These are phyloP conservation scores for Caenorhabditis sp. DNA, from an alignment of 2,888 invertebrate species.

Conservation along the genomic window DNA sequence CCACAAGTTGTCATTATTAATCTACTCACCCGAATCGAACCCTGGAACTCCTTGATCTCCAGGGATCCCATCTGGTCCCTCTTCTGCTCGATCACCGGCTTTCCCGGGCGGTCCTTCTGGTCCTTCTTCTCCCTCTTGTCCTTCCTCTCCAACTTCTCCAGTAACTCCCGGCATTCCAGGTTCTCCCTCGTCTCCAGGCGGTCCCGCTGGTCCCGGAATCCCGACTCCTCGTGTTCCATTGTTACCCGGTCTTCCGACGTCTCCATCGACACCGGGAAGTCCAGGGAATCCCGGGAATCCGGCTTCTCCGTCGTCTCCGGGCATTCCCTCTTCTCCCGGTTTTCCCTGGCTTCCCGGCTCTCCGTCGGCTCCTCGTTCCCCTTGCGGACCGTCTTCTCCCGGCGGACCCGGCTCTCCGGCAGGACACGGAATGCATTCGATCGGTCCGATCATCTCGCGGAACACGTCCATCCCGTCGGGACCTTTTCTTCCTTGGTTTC, in stretches of 20 bases:
- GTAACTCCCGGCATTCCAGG: slow-evolving; percentile 67
- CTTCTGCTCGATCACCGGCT: slow-evolving; percentile 43
- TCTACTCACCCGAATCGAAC: slow-evolving; percentile 61
- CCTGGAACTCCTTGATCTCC: slow-evolving; percentile 57
- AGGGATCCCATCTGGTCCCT: slow-evolving; percentile 61
- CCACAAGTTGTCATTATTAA: no score
- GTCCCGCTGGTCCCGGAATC: slow-evolving; percentile 59
- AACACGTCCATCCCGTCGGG: slow-evolving; percentile 54
- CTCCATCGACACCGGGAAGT: slow-evolving; percentile 61
- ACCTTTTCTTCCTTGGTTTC: slow-evolving; percentile 54
- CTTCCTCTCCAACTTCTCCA: slow-evolving; percentile 63
- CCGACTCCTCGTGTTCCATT: slow-evolving; percentile 54
- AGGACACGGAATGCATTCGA: slow-evolving; percentile 60
- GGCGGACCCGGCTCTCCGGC: slow-evolving; percentile 60
- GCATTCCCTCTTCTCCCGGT: slow-evolving; percentile 46
- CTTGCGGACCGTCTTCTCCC: slow-evolving; percentile 59
- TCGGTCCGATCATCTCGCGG: slow-evolving; percentile 44
- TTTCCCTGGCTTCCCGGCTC: slow-evolving; percentile 52
- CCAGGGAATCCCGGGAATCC: slow-evolving; percentile 60
- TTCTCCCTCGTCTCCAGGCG: slow-evolving; percentile 62
- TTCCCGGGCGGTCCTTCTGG: slow-evolving; percentile 55
- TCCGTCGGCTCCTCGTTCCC: slow-evolving; percentile 57
- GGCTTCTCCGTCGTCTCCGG: slow-evolving; percentile 55
- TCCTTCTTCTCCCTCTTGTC: slow-evolving; percentile 57
- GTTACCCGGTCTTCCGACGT: slow-evolving; percentile 47